Base-by-base conservation (phyloP, 2,888 invertebrate species). In the Spialia ferax region DNA sequence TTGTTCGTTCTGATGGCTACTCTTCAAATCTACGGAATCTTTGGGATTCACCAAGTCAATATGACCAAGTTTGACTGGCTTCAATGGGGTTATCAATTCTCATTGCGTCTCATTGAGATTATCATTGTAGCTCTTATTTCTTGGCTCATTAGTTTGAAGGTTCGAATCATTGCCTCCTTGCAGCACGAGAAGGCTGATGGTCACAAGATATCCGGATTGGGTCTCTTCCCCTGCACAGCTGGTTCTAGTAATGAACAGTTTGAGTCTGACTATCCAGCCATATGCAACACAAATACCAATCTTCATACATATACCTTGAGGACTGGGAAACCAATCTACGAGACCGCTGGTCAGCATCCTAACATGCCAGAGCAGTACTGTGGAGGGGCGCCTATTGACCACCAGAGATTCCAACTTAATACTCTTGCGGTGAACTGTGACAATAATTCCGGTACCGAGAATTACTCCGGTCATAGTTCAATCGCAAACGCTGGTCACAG, bases 61-160 rank as follows among this genome's bases (percentile, higher is more conserved):
- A 95, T 95, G 89, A 94, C 95, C 0, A 96, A 96, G 77, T 95
- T 96, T 77, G 96, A 96, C 71, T 99, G 99, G 99, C 94, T 98
- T 3, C 97, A 98, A 94, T 98, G 98, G 98, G 97, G 97, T 20
- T 98, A 97, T 90, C 98, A 98, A 82, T 96, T 98, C 80, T 96
- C 97, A 0, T 95, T 98, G 62, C 95, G 98, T 26, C 94, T 98
- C 6, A 95, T 98, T 63, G 99, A 99, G 88, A 96, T 98, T 55
- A 95, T 96, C n/a, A 97, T 98, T 79, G 97, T 98, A 76, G 96
- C 97, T 4, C 94, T 98, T 64, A 94, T 98, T 75, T 97, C 97
- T 0, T 98, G 98, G 95, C 98, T 98, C 10, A 97, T 97, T 56
- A 97, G 98, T 63, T 92, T 97, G 23, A 95, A 95, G 81, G 95